These are phyloP conservation scores for Apocheima hispidaria DNA, from an alignment of 2,888 invertebrate genomes.

Conservation along the genomic window DNA sequence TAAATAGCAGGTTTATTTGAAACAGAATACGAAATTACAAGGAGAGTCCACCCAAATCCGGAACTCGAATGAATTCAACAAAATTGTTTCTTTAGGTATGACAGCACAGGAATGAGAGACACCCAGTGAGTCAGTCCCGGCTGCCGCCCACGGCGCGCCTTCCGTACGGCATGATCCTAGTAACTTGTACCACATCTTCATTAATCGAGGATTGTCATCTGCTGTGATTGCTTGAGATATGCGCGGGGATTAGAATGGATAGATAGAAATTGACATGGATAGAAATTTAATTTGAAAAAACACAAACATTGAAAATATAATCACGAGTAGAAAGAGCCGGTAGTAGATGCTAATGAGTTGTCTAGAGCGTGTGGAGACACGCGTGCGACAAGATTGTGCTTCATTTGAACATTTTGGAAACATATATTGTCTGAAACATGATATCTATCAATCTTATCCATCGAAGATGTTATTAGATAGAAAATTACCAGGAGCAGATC, in stretches of 20 bases:
- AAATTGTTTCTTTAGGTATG: conserved; percentile 42
- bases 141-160: conserved; percentile 56
- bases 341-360: too few species aligned
- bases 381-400: too few species aligned
- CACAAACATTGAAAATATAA: neutral
- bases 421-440: too few species aligned
- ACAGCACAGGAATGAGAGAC: conserved; percentile 48
- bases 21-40: neutral
- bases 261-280: too few species aligned
- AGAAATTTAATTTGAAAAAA: neutral
- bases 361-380: too few species aligned
- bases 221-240: conserved; percentile 44
- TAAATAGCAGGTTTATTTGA: neutral
- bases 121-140: conserved; percentile 58
- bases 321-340: too few species aligned
- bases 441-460: too few species aligned
- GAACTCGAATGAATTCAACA: conserved; percentile 13
- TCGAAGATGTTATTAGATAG: too few species aligned
- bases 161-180: conserved; percentile 54
- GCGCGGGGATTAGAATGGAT: conserved; percentile 33
- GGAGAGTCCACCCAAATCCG: conserved; percentile 20
- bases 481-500: too few species aligned
- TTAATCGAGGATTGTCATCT: conserved; percentile 35
- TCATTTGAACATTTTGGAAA: too few species aligned
- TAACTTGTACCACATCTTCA: conserved; percentile 43